phyloP scores from a whole-genome alignment of 2,888 invertebrate genomes.

The Meloe dianella region DNA sequence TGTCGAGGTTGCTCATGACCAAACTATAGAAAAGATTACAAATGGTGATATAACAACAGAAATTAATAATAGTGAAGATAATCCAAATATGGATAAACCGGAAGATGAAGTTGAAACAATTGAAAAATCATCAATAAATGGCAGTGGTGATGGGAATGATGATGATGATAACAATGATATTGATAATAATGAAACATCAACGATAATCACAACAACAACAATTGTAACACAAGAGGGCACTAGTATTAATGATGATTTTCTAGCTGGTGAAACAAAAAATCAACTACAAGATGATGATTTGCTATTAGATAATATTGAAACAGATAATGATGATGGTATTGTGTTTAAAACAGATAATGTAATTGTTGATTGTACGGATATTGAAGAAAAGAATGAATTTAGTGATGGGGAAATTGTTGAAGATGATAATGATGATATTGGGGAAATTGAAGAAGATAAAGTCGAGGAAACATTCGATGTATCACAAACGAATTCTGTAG shows the following conservation, averaged over 20 bases:
- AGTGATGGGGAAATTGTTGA: constrained; percentile 28
- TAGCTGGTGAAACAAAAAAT: constrained; percentile 52
- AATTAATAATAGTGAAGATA: constrained; percentile 10
- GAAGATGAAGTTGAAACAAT: constrained; percentile 34
- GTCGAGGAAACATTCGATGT: background rate
- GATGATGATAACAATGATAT: background rate
- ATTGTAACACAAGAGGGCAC: constrained; percentile 52
- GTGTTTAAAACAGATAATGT: constrained; percentile 44
- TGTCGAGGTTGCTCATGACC: constrained; percentile 39
- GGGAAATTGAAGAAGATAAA: constrained; percentile 21
- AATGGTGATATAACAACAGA: constrained; percentile 40
- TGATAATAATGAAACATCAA: constrained; percentile 22
- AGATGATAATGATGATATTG: constrained; percentile 31
- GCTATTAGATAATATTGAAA: constrained; percentile 30
- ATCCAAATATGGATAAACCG: constrained; percentile 35
- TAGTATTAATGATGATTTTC: constrained; percentile 46
- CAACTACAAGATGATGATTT: constrained; percentile 39
- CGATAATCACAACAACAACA: constrained; percentile 38
- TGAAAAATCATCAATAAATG: background rate
- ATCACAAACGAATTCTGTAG: constrained; percentile 28
- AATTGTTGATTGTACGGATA: constrained; percentile 37
- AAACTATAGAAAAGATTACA: constrained; percentile 32
- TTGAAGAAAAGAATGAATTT: constrained; percentile 32
- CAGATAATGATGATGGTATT: constrained; percentile 37
- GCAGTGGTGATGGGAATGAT: background rate